Evolutionary conservation across 2,888 invertebrate species (phyloP), one percentile per base, ranked within the genome.

Genomic region (Dasysyrphus albostriatus): DNA sequence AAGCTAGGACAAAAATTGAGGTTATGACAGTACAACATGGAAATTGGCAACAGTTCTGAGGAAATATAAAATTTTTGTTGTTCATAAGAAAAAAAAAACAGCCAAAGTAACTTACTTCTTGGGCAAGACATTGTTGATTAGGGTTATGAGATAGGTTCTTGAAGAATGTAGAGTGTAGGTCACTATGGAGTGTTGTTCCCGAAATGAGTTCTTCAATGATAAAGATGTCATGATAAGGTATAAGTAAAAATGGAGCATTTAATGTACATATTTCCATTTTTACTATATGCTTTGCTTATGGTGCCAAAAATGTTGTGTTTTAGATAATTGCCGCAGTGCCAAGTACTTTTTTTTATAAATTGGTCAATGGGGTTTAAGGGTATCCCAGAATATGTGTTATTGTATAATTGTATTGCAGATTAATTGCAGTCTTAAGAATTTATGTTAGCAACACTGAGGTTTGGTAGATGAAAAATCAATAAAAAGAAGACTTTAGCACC

Each of bases 1-100:
- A 5, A 9, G 58, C 16, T 44, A 61, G 54, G 47, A 63, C 70
- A 34, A 58, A 51, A 67, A 85, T 85, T 81, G 44, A 56, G 80
- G 84, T 77, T 81, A 81, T 61, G 44, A 75, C 29, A 49, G 32
- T 34, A 72, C 34, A 56, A 42, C 32, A 70, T 63, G 51, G 44
- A 56, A 85, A 70, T 81, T 85, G 85, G 85, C 85, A 81, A 61
- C 49, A 42, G 42, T 59, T 67, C 72, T 54, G 47, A 34, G 59
- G 59, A 77, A 49, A 47, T 10, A 75, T 56, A 75, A 54, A n/a
- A 29, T 24, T 14, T 34, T 73, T 73, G 16, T 32, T 24, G 67
- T 44, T 42, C 37, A 74, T 24, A 24, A 24, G 24, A 54, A 19
- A 19, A 19, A 9, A 24, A 24, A 19, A 19, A 9, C 14, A 24